These are phyloP conservation scores for Drosophila nr. fundita DNA, from an alignment of 2,888 invertebrate genomes.

Conservation along the genomic window DNA sequence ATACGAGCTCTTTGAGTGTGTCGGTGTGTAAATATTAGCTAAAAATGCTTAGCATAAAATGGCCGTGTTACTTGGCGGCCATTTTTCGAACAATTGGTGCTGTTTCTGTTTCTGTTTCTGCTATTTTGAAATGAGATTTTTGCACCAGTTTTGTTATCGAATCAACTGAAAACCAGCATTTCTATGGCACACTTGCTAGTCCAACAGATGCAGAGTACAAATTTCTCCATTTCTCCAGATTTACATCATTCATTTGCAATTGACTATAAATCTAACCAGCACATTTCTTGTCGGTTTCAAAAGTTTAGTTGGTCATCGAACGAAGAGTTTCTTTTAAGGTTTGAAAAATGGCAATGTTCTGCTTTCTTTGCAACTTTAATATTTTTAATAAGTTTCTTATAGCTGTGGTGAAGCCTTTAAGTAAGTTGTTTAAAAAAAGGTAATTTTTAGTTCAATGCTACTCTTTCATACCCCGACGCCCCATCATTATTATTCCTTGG, in stretches of 20 bases:
- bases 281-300: background rate
- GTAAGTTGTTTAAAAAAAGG: background rate
- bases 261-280: background rate
- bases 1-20: slow-evolving; percentile 17
- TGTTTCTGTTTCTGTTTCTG: background rate
- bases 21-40: slow-evolving; percentile 41
- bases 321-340: background rate
- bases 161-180: background rate
- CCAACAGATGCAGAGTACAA: background rate
- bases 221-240: background rate
- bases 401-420: too few relatives aligned
- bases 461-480: background rate
- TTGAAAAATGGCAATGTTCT: background rate
- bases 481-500: background rate
- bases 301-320: background rate
- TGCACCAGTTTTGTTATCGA: background rate
- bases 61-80: slow-evolving; percentile 20
- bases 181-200: background rate
- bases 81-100: background rate
- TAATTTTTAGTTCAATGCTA: background rate
- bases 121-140: background rate
- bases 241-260: background rate
- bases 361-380: background rate
- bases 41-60: slow-evolving; percentile 41
- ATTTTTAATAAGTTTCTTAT: background rate